Evolutionary conservation across 2,888 invertebrate species (phyloP).

Genomic region (Polydesmus complanatus): DNA sequence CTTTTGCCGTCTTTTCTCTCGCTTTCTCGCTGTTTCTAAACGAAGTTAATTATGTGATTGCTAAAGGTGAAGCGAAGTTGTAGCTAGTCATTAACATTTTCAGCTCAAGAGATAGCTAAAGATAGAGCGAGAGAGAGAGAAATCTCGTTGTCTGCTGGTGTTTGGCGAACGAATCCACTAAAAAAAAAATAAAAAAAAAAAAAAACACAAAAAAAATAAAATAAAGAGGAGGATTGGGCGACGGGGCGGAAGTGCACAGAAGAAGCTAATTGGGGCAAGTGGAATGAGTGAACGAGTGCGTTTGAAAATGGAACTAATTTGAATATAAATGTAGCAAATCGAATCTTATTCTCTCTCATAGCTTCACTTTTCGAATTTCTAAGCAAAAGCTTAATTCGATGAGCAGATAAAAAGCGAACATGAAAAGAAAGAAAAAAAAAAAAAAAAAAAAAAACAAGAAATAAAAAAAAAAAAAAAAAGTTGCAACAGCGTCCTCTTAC

Average conservation of each 20-base stretch:
- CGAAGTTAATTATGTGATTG: not conserved
- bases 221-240: not conserved
- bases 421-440: too few relatives aligned
- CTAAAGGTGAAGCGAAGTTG: not conserved
- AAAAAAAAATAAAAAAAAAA: too few relatives aligned
- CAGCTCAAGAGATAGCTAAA: too few relatives aligned
- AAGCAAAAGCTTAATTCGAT: not conserved
- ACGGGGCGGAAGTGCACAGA: not conserved
- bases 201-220: not conserved
- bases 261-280: not conserved
- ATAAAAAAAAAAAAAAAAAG: too few relatives aligned
- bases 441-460: not conserved
- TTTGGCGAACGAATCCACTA: too few relatives aligned
- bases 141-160: not conserved
- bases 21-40: too few relatives aligned
- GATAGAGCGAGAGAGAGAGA: not conserved
- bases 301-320: not conserved
- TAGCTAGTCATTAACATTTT: not conserved
- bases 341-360: not conserved
- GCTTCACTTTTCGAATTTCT: not conserved
- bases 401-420: not conserved
- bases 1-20: too few relatives aligned
- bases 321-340: not conserved
- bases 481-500: too few relatives aligned
- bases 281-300: not conserved